phyloP scores from a whole-genome alignment of 2,888 invertebrate genomes.

The Carabus problematicus region DNA sequence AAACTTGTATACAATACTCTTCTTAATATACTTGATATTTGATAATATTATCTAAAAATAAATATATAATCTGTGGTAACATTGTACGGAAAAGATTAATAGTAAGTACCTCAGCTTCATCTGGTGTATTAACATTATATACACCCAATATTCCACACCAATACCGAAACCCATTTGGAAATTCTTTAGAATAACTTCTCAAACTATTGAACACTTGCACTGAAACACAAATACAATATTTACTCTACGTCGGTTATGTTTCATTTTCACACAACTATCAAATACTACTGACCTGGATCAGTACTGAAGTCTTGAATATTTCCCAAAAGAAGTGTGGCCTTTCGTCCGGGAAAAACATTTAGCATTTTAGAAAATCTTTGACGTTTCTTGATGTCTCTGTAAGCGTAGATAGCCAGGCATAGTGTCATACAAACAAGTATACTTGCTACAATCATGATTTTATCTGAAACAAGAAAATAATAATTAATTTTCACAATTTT shows the following conservation, averaged over 20 bases:
- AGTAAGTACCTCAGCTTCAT: background rate
- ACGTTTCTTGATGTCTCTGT: too few relatives aligned
- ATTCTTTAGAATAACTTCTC: background rate
- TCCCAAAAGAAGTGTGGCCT: background rate
- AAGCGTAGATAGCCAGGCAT: too few relatives aligned
- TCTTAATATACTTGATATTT: slow-evolving; percentile 6
- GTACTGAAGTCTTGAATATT: slow-evolving; percentile 1
- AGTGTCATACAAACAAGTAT: too few relatives aligned
- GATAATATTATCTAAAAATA: slow-evolving; percentile 1
- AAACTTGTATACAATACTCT: slow-evolving; percentile 5
- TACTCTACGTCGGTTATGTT: too few relatives aligned
- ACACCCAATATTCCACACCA: background rate
- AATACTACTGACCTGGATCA: slow-evolving; percentile 2
- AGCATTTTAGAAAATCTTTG: background rate
- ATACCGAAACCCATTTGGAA: background rate
- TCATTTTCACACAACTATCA: too few relatives aligned
- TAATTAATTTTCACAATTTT: too few relatives aligned
- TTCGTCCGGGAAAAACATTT: slow-evolving; percentile 4
- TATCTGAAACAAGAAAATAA: too few relatives aligned
- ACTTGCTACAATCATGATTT: too few relatives aligned
- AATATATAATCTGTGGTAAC: background rate
- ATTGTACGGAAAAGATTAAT: too few relatives aligned
- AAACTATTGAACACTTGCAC: background rate
- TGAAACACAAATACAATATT: background rate
- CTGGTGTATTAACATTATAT: background rate